A percentile compares a stretch with the other conserved stretches of the same genome.
Conservation (phyloP, 2,113 vertebrate species). For the Tiliqua scincoides region DNA sequence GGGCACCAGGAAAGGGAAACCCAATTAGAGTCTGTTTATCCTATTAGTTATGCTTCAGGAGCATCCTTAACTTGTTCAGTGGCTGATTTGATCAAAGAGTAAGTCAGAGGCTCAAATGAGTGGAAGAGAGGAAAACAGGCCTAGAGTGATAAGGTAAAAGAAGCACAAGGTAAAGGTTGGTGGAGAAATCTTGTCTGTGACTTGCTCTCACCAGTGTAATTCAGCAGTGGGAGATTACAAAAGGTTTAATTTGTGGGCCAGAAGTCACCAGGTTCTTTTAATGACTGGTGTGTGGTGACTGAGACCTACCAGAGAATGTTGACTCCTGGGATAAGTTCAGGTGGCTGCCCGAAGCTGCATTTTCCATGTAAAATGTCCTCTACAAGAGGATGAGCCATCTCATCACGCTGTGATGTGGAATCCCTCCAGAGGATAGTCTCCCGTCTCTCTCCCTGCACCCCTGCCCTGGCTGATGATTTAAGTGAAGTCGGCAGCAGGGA, state of each 20-base stretch:
- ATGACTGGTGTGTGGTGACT: background rate
- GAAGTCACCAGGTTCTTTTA: background rate
- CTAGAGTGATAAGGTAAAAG: background rate
- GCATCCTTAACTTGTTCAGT: background rate
- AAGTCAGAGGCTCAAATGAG: no score
- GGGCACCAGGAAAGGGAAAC: background rate
- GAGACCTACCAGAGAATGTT: background rate
- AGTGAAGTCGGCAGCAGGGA: constrained; percentile 10
- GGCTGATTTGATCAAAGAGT: background rate
- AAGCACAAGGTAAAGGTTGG: background rate
- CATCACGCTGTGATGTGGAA: background rate
- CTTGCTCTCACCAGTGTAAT: background rate
- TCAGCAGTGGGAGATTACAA: background rate
- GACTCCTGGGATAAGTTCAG: background rate
- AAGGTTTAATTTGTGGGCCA: background rate
- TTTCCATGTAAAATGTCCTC: no score
- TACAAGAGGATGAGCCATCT: background rate
- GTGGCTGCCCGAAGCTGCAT: background rate
- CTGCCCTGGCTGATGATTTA: background rate
- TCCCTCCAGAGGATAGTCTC: background rate
- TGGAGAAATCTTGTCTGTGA: background rate
- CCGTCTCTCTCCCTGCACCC: background rate
- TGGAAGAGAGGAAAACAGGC: background rate
- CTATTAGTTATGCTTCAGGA: background rate
- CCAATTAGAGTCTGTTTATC: background rate